Percentiles rank a stretch among this genome's conserved stretches.
phyloP scores from a whole-genome alignment of 2,797 vertebrate genomes.

The Spheniscus humboldti region DNA sequence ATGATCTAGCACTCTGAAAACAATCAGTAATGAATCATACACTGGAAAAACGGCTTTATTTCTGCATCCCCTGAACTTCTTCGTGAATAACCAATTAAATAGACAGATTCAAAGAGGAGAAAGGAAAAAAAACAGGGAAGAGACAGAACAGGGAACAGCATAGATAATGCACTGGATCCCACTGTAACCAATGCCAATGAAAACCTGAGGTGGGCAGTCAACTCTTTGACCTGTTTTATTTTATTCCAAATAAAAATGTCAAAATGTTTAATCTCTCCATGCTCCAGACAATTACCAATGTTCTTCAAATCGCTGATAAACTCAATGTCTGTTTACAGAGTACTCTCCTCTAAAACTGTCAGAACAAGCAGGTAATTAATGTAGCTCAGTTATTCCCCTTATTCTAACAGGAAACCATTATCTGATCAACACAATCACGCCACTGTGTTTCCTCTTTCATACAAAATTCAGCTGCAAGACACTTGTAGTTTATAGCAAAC shows the following conservation, averaged over 20 bases:
- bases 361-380: not conserved
- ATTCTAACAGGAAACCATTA: not conserved
- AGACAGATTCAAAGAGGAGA: not conserved
- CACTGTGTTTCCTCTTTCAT: constrained; percentile 4
- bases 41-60: not conserved
- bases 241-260: not conserved
- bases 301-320: not conserved
- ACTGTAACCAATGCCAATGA: not conserved
- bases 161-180: not conserved
- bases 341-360: not conserved
- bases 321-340: not conserved
- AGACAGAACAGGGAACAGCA: not conserved
- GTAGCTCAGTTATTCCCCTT: not conserved
- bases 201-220: not conserved
- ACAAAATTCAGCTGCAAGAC: not conserved
- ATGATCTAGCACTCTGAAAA: not conserved
- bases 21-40: not conserved
- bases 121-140: not conserved
- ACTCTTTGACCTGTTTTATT: not conserved
- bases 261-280: not conserved
- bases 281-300: not conserved
- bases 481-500: not conserved
- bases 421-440: not conserved
- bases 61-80: not conserved
- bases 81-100: not conserved